Percentiles rank a stretch among this genome's conserved stretches.
Conservation (phyloP, 2,113 vertebrate species). For the Elephas maximus region DNA sequence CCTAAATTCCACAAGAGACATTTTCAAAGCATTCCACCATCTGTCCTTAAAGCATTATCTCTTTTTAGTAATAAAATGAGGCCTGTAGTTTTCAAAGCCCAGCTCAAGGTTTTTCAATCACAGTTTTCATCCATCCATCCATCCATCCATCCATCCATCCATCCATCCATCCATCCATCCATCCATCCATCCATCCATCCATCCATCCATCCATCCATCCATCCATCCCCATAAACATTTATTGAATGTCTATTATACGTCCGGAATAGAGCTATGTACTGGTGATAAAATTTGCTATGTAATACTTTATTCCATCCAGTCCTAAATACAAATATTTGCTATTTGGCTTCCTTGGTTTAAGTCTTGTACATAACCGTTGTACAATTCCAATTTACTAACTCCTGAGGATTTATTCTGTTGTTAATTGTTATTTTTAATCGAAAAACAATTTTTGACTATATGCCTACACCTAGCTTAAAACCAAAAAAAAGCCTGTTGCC, state of each 20-base stretch:
- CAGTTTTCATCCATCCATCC: neutral
- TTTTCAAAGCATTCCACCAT: conserved; percentile 57
- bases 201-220: too few relatives aligned
- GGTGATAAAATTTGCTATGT: conserved; percentile 20
- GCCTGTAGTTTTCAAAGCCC: neutral
- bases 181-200: neutral
- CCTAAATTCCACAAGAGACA: neutral
- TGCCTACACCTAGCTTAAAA: neutral
- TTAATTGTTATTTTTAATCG: conserved; percentile 33
- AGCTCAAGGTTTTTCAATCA: conserved; percentile 5
- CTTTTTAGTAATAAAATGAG: conserved; percentile 42
- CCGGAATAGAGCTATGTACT: neutral
- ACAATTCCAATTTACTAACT: conserved; percentile 33
- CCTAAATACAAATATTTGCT: neutral
- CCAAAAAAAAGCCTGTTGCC: too few relatives aligned
- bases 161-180: too few relatives aligned
- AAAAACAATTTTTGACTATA: neutral
- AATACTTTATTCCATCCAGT: neutral
- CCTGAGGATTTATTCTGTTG: neutral
- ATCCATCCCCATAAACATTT: conserved; percentile 14
- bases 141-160: too few relatives aligned
- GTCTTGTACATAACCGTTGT: neutral
- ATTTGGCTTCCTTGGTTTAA: neutral
- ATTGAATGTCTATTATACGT: neutral
- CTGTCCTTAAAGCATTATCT: neutral